Evolutionary conservation across 2,797 vertebrate species (phyloP).

Genomic region (Meriones psammophilus): DNA sequence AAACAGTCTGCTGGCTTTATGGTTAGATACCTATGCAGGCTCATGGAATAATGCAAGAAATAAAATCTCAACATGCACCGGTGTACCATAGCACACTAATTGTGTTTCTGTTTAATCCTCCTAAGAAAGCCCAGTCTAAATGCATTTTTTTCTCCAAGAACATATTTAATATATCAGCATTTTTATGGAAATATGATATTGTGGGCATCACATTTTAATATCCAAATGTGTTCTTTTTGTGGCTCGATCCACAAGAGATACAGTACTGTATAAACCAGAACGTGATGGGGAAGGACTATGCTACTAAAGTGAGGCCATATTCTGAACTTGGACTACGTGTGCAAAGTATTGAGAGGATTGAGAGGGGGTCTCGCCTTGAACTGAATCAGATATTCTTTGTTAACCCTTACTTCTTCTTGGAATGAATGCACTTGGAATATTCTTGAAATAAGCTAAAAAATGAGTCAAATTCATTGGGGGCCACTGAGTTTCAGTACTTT

Average conservation of each 20-base stretch:
- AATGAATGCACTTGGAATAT: not conserved
- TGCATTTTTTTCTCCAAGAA: constrained; percentile 62
- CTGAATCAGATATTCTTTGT: constrained; percentile 47
- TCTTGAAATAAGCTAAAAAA: constrained; percentile 35
- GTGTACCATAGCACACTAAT: constrained; percentile 71
- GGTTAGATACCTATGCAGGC: constrained; percentile 88
- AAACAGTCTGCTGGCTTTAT: constrained; percentile 86
- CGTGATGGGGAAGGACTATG: not conserved
- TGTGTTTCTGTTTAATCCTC: constrained; percentile 71
- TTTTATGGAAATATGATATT: constrained; percentile 56
- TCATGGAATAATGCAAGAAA: constrained; percentile 81
- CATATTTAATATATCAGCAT: constrained; percentile 64
- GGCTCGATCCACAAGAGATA: constrained; percentile 10
- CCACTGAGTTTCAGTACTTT: not conserved
- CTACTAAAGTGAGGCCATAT: not conserved
- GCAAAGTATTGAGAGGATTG: not conserved
- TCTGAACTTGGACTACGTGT: constrained; percentile 34
- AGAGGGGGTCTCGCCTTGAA: not conserved
- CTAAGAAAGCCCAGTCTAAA: constrained; percentile 79
- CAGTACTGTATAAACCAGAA: constrained; percentile 54
- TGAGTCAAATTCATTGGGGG: not conserved
- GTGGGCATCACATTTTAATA: constrained; percentile 33
- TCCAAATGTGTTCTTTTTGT: constrained; percentile 47
- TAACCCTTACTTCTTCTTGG: not conserved
- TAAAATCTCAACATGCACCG: constrained; percentile 81